phyloP scores from a whole-genome alignment of 2,113 vertebrate species.

The Ahaetulla prasina region DNA sequence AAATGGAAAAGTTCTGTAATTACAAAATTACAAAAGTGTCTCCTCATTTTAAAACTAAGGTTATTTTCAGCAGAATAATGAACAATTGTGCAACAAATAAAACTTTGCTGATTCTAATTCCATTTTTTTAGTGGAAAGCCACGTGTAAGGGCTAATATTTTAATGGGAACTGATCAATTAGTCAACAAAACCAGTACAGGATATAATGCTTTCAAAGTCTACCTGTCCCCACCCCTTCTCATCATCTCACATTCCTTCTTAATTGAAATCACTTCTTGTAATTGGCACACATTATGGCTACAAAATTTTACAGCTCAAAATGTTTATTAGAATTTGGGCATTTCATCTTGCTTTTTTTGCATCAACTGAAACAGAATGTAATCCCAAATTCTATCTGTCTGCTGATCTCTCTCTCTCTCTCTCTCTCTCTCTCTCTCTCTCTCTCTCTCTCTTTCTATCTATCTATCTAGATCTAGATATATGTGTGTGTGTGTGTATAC shows the following conservation, averaged over 20 bases:
- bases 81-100: constrained; percentile 46
- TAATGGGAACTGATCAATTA: constrained; percentile 54
- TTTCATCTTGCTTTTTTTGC: constrained; percentile 62
- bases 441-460: too few relatives aligned
- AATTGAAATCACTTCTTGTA: constrained; percentile 57
- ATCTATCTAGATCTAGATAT: too few relatives aligned
- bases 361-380: constrained; percentile 47
- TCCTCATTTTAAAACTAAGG: constrained; percentile 6
- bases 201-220: constrained; percentile 51
- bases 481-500: background rate
- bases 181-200: constrained; percentile 58
- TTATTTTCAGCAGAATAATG: constrained; percentile 46
- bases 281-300: constrained; percentile 47
- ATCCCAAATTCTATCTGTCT: constrained; percentile 65
- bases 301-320: constrained; percentile 68
- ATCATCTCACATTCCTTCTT: constrained; percentile 36
- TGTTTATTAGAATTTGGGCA: constrained; percentile 68
- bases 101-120: constrained; percentile 56
- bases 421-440: too few relatives aligned
- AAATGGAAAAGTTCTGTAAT: constrained; percentile 19
- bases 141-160: constrained; percentile 64
- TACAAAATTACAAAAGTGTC: constrained; percentile 31
- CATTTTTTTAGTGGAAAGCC: constrained; percentile 64
- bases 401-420: constrained; percentile 6
- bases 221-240: background rate